These are phyloP conservation scores for Paramisgurnus dabryanus DNA, from an alignment of 2,113 vertebrate species.

Conservation along the genomic window DNA sequence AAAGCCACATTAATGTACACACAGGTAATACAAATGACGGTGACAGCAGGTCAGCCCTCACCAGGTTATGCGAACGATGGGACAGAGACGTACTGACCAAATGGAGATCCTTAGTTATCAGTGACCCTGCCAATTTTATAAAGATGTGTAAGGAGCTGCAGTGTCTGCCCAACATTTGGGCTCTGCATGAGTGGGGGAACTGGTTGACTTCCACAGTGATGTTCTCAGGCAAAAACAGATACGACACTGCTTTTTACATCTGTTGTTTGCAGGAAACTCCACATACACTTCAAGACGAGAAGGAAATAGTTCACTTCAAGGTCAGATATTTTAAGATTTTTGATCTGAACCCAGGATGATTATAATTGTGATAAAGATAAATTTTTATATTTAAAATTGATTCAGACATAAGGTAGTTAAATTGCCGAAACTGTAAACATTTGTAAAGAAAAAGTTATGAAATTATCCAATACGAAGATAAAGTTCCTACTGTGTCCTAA, in stretches of 20 bases:
- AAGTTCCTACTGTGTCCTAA: no score
- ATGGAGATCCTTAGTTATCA: slow-evolving; percentile 82
- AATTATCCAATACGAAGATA: no score
- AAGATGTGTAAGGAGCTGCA: slow-evolving; percentile 81
- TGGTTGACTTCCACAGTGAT: slow-evolving; percentile 82
- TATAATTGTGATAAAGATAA: no score
- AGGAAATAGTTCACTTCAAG: slow-evolving; percentile 79
- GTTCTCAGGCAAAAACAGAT: slow-evolving; percentile 57
- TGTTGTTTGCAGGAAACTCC: slow-evolving; percentile 82
- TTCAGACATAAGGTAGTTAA: no score
- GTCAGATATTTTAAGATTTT: slow-evolving; percentile 61
- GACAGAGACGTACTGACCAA: slow-evolving; percentile 59
- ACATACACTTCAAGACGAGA: slow-evolving; percentile 69
- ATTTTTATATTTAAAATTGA: no score
- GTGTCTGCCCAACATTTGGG: slow-evolving; percentile 91
- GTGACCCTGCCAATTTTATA: slow-evolving; percentile 79
- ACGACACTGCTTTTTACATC: slow-evolving; percentile 85
- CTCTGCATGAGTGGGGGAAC: slow-evolving; percentile 85
- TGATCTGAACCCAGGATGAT: no score
- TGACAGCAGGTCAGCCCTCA: not conserved
- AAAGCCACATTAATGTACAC: not conserved
- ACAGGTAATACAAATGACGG: not conserved
- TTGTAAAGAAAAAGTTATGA: no score
- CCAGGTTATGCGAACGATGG: slow-evolving; percentile 28
- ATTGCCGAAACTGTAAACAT: no score